Percentiles rank a stretch among this genome's conserved stretches.
Evolutionary conservation across 2,113 vertebrate genomes (phyloP).

Genomic region (Chelonoidis abingdonii): DNA sequence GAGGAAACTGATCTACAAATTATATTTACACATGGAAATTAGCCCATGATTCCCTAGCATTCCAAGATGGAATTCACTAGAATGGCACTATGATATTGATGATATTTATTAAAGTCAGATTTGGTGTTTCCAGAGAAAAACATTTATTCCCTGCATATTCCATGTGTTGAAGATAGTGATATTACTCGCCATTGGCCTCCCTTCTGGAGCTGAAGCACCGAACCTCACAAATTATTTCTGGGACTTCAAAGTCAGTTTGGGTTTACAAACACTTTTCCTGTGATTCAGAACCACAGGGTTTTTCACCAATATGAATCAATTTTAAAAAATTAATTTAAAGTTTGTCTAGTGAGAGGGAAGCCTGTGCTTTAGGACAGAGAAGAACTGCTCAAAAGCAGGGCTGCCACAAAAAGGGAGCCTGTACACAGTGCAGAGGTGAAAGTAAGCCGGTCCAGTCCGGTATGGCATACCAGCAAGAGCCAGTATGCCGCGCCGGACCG

Average conservation of each 20-base stretch:
- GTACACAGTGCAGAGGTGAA: neutral
- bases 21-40: neutral
- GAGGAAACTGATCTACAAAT: rapidly evolving
- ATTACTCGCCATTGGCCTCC: neutral
- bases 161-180: rapidly evolving
- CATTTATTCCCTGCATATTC: rapidly evolving
- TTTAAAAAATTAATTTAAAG: neutral
- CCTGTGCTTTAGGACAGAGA: neutral
- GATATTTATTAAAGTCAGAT: neutral
- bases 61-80: neutral
- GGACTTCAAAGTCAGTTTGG: neutral
- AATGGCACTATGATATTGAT: neutral
- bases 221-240: neutral
- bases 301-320: neutral
- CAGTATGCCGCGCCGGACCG: too few species aligned
- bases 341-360: neutral
- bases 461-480: too few species aligned
- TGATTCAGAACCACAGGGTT: neutral
- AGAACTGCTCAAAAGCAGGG: neutral
- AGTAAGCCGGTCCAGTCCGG: too few species aligned
- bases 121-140: neutral
- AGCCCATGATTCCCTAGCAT: neutral
- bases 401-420: neutral
- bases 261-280: neutral
- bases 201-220: neutral